Evolutionary conservation across 37 sponge, comb jelly and placozoan genomes (phyloP), one percentile per base, ranked within the genome.

Genomic region (Axinella damicornis): DNA sequence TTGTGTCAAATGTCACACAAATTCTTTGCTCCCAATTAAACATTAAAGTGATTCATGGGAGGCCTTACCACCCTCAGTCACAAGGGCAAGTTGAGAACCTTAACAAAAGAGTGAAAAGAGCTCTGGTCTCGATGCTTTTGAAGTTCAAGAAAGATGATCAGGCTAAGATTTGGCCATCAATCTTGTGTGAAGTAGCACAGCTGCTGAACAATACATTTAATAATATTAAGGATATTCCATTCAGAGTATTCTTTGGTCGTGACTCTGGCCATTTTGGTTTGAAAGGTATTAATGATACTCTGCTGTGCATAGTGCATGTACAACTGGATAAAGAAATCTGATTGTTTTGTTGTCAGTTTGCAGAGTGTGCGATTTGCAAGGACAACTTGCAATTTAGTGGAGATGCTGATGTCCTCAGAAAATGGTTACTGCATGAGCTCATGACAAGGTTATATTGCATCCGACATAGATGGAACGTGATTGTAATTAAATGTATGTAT

Each of bases 21-120:
- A 57, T 52, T 76, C 33, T 74, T 12, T 74, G 75, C 32, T 28
- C 22, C 25, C n/a, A n/a, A n/a, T 74, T 28, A 0, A 57, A 28
- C 31, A 57, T 76, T 16, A 54, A 53, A 57, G 52, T 76, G 58
- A 57, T 56, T 33, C 76, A 76, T 32, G 60, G 76, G 32, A 76
- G 76, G 32, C 76, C 76, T 31, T 76, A 76, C 56, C 76, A 76
- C 34, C 76, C 76, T 33, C 76, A 76, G 35, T 76, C 76, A 34
- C 76, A 76, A 57, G 76, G 76, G 21, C 76, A 76, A 57, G 76
- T 76, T n/a, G 76, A 76, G 28, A 76, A 76, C 56, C 35, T 76
- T 17, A 76, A 76, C 58, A 40, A 57, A 32, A 54, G 76, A 76
- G 76, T 76, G 33, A 76, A 76, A 57, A 76, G 46, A 46, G 46